Conservation (phyloP, 2,113 vertebrate genomes). For the Pao palembangensis region DNA sequence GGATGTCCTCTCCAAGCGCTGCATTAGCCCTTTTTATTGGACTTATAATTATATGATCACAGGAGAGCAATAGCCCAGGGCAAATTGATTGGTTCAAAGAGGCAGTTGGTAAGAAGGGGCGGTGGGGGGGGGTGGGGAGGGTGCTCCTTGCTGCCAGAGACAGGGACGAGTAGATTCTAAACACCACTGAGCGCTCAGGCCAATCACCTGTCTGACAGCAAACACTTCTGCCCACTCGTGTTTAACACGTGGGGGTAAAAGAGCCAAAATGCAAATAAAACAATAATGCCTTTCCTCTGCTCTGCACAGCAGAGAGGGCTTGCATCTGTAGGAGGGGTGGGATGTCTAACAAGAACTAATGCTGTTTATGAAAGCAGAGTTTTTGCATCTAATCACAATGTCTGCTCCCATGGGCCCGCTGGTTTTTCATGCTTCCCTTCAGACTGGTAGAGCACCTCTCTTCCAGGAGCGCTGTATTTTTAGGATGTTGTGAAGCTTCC, state of each 20-base stretch:
- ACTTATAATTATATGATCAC: conserved; percentile 47
- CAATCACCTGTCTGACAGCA: conserved; percentile 47
- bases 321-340: conserved; percentile 63
- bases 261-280: conserved; percentile 51
- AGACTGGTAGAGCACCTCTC: conserved; percentile 87
- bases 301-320: conserved; percentile 59
- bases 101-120: conserved; percentile 17
- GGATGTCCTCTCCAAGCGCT: conserved; percentile 23
- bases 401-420: conserved; percentile 88
- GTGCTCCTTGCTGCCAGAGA: conserved; percentile 1
- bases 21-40: conserved; percentile 42
- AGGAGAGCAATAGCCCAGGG: conserved; percentile 44
- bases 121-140: neutral
- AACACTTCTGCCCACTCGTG: conserved; percentile 38
- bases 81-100: conserved; percentile 55
- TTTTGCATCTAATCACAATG: conserved; percentile 88
- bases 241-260: conserved; percentile 49
- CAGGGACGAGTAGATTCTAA: conserved; percentile 9
- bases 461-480: conserved; percentile 96
- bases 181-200: conserved; percentile 14
- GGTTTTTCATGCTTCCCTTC: conserved; percentile 88
- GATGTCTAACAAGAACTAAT: conserved; percentile 81
- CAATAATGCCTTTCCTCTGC: conserved; percentile 47
- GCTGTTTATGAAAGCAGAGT: conserved; percentile 88
- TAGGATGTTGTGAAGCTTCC: conserved; percentile 96